Conservation (phyloP, 2,888 invertebrate species). For the Microchrysa polita region DNA sequence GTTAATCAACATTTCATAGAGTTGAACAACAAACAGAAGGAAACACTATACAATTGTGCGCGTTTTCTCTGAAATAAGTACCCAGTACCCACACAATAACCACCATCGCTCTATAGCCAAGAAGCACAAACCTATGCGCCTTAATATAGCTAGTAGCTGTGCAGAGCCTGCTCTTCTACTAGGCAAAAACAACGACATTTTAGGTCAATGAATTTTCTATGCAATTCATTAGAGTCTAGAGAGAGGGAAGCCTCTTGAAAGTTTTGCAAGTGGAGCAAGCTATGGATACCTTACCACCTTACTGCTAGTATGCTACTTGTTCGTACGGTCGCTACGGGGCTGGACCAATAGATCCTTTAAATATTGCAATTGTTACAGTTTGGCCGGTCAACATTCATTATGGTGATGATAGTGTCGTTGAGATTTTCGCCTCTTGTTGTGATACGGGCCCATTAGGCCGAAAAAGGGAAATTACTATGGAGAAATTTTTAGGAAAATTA, state of each 20-base stretch:
- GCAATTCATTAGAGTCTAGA: slow-evolving; percentile 20
- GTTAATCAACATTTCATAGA: slow-evolving; percentile 13
- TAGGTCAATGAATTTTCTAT: slow-evolving; percentile 21
- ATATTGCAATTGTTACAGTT: slow-evolving; percentile 11
- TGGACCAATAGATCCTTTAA: neutral
- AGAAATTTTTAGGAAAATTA: too few species aligned
- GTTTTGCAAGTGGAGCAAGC: slow-evolving; percentile 4
- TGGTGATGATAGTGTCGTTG: neutral
- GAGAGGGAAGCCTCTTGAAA: slow-evolving; percentile 3
- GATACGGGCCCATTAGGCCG: too few species aligned
- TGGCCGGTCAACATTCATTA: slow-evolving; percentile 2
- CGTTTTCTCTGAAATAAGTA: too few species aligned
- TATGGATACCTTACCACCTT: too few species aligned
- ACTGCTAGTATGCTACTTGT: too few species aligned
- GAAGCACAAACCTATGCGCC: neutral
- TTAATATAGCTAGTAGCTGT: too few species aligned
- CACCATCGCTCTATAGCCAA: neutral
- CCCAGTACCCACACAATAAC: too few species aligned
- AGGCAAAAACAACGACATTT: slow-evolving; percentile 4
- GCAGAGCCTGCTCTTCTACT: too few species aligned
- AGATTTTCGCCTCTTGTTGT: too few species aligned
- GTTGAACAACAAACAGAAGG: neutral
- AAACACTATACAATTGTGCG: neutral
- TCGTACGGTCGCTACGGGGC: too few species aligned
- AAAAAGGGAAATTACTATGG: too few species aligned